These are phyloP conservation scores for Odontamblyopus rebecca DNA, from an alignment of 2,797 vertebrate genomes.

Conservation along the genomic window DNA sequence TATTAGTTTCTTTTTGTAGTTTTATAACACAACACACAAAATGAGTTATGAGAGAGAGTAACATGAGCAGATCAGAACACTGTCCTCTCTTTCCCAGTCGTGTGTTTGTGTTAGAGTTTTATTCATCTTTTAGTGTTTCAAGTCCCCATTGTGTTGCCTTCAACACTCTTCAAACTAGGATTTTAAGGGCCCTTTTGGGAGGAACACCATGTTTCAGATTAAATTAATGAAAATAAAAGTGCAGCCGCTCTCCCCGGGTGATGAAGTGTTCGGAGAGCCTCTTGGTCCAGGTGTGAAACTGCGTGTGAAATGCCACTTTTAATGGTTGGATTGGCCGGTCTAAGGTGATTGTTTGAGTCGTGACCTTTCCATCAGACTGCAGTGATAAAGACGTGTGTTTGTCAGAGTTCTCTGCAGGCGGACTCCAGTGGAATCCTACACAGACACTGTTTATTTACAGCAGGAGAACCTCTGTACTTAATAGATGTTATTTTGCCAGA, in stretches of 20 bases:
- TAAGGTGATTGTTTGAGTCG: conserved; percentile 6
- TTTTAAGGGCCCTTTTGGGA: conserved; percentile 1
- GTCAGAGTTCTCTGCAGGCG: conserved; percentile 6
- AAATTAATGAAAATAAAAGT: neutral
- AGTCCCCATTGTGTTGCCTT: neutral
- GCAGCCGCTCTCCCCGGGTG: neutral
- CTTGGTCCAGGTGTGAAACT: neutral
- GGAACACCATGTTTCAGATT: neutral
- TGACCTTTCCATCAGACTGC: conserved; percentile 25
- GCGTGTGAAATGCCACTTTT: conserved; percentile 3
- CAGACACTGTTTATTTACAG: conserved; percentile 22
- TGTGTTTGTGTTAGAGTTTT: neutral
- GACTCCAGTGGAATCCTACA: conserved; percentile 21
- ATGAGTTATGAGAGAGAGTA: no score
- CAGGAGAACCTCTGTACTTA: conserved; percentile 18
- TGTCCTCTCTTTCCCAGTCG: neutral
- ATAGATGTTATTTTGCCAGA: conserved; percentile 32
- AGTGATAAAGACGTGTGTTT: conserved; percentile 8
- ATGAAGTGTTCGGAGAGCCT: neutral
- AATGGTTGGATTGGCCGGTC: conserved; percentile 3
- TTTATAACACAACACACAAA: no score
- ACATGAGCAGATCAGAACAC: neutral
- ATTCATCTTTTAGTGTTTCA: neutral
- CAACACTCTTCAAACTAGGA: neutral
- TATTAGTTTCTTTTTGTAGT: no score